Conservation (phyloP, 2,797 vertebrate genomes). For the Mormyrus hasselquistii region DNA sequence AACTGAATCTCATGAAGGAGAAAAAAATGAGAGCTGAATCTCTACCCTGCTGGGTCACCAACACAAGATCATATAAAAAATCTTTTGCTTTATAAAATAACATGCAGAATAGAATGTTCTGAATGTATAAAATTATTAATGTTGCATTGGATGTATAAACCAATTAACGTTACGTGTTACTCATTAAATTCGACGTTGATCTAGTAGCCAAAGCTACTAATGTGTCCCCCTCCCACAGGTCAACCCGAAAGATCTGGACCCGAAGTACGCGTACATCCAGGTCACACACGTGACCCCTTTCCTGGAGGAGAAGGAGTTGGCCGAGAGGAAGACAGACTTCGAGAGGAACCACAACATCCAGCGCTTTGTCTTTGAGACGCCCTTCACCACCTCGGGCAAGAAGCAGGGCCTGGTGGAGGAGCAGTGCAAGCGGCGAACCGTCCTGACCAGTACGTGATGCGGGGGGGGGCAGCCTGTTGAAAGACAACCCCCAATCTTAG, state of each 20-base stretch:
- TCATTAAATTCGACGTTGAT: not conserved
- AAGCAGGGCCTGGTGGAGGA: conserved; percentile 91
- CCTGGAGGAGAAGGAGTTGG: conserved; percentile 90
- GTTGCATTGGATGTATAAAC: not conserved
- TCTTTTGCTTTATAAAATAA: not conserved
- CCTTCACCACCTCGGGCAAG: conserved; percentile 88
- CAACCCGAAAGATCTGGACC: conserved; percentile 93
- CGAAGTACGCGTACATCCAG: conserved; percentile 96
- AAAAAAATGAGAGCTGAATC: not conserved
- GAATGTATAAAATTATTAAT: not conserved
- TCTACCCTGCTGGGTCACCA: not conserved
- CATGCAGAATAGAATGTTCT: not conserved
- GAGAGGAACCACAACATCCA: conserved; percentile 93
- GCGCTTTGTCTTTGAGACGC: conserved; percentile 94
- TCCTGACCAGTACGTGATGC: conserved; percentile 79
- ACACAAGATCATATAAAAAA: not conserved
- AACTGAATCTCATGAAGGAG: not conserved
- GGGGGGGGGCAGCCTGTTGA: not conserved
- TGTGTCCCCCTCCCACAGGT: conserved; percentile 57
- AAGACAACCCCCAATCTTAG: not conserved
- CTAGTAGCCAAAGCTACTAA: not conserved
- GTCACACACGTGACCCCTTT: conserved; percentile 88
- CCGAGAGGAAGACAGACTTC: conserved; percentile 90
- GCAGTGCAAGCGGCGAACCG: conserved; percentile 86
- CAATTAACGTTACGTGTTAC: not conserved